These are phyloP conservation scores for Chroicocephalus ridibundus DNA, from an alignment of 2,113 vertebrate species.

Conservation along the genomic window DNA sequence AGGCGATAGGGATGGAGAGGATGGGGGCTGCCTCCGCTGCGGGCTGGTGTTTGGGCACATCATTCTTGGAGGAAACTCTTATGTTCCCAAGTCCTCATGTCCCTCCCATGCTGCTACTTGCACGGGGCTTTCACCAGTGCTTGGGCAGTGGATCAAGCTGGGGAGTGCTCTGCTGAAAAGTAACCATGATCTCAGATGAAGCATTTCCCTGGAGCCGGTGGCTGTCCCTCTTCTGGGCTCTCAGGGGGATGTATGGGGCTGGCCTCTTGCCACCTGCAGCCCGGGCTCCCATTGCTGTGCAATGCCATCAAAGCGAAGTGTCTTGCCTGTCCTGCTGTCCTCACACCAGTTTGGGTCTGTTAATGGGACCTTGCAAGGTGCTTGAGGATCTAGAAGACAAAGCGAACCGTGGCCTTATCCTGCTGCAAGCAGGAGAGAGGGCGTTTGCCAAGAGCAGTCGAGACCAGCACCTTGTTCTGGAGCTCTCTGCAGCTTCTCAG, in stretches of 20 bases:
- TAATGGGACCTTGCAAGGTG: neutral
- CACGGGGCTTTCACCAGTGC: neutral
- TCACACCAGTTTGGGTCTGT: neutral
- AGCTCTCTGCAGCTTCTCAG: neutral
- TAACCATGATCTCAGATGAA: neutral
- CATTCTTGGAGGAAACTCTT: fast-evolving
- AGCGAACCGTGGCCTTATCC: fast-evolving
- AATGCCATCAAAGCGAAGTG: neutral
- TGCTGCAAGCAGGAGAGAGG: fast-evolving
- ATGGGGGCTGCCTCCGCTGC: neutral
- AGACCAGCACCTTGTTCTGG: neutral
- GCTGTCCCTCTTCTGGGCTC: fast-evolving
- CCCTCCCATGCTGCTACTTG: fast-evolving
- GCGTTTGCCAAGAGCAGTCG: fast-evolving
- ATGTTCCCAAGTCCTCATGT: fast-evolving
- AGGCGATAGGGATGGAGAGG: neutral
- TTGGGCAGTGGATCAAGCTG: neutral
- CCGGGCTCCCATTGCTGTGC: fast-evolving
- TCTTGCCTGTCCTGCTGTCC: neutral
- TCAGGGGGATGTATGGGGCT: fast-evolving
- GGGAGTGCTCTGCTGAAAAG: neutral
- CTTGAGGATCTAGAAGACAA: neutral
- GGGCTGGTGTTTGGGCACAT: neutral
- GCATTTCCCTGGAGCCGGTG: fast-evolving
- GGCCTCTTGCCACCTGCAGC: neutral